Evolutionary conservation across 2,888 invertebrate species (phyloP).

Genomic region (Agrilus mali): DNA sequence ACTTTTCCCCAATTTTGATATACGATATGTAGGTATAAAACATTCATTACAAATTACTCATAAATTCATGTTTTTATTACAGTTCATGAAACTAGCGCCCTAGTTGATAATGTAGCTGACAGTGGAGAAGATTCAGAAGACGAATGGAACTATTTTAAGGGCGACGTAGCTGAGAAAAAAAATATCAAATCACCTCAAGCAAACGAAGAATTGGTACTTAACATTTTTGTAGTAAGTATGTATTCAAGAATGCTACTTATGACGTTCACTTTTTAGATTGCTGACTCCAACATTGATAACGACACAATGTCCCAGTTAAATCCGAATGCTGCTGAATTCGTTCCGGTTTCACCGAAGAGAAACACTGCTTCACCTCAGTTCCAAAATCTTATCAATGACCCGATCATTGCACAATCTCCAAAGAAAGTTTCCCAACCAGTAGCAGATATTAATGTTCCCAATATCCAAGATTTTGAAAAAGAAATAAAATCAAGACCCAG

Average conservation of each 20-base stretch:
- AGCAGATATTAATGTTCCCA: constrained; percentile 45
- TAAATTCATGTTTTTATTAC: constrained; percentile 17
- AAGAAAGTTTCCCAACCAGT: constrained; percentile 45
- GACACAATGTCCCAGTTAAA: constrained; percentile 67
- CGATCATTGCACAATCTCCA: constrained; percentile 57
- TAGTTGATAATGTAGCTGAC: constrained; percentile 63
- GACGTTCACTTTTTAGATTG: constrained; percentile 18
- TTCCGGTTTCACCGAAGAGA: constrained; percentile 52
- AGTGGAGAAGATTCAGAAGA: constrained; percentile 70
- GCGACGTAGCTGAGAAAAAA: constrained; percentile 51
- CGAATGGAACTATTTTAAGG: constrained; percentile 78
- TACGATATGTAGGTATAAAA: too few species aligned
- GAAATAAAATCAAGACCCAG: constrained; percentile 52
- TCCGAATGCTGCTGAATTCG: constrained; percentile 77
- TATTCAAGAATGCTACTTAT: background rate
- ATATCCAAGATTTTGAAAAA: constrained; percentile 48
- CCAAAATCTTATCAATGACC: constrained; percentile 24
- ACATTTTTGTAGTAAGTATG: background rate
- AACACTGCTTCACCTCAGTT: constrained; percentile 36
- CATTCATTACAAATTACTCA: too few species aligned
- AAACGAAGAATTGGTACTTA: constrained; percentile 20
- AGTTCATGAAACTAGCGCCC: constrained; percentile 36
- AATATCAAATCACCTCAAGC: constrained; percentile 38
- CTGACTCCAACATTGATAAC: constrained; percentile 32
- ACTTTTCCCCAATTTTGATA: too few species aligned